Evolutionary conservation across 2,888 invertebrate genomes (phyloP).

Genomic region (Macroteleia sp.): DNA sequence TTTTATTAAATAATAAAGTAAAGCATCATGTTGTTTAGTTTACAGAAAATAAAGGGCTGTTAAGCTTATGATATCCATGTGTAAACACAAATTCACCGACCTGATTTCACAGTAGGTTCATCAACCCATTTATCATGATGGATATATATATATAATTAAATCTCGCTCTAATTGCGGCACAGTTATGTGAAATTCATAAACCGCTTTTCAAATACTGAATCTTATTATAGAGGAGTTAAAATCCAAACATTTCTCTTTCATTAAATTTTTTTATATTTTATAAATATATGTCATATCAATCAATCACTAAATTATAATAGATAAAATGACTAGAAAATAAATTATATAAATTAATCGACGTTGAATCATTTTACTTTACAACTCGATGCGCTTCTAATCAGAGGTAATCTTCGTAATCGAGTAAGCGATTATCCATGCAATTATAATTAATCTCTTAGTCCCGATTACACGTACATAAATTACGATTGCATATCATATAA

Average conservation of each 20-base stretch:
- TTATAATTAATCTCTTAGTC: slow-evolving; percentile 45
- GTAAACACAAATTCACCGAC: slow-evolving; percentile 9
- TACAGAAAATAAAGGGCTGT: background rate
- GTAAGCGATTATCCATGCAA: slow-evolving; percentile 27
- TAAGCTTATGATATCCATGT: slow-evolving; percentile 15
- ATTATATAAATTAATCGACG: no score
- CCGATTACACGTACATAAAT: slow-evolving; percentile 45
- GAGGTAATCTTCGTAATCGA: slow-evolving; percentile 27
- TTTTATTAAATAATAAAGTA: no score
- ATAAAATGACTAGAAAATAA: no score
- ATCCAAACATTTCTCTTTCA: no score
- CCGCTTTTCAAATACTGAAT: background rate
- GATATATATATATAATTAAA: slow-evolving; percentile 17
- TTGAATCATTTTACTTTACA: no score
- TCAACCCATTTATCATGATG: slow-evolving; percentile 3
- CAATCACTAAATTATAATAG: no score
- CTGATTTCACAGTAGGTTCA: slow-evolving; percentile 23
- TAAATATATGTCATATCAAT: no score
- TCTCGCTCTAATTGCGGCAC: background rate
- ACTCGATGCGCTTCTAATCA: slow-evolving; percentile 15
- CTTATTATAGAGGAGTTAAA: no score
- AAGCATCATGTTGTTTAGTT: background rate
- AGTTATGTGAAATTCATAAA: slow-evolving; percentile 2
- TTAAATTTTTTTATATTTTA: no score
- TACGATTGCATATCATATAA: slow-evolving; percentile 25